Evolutionary conservation across 2,113 vertebrate species (phyloP), one percentile per base, ranked within the genome.

Genomic region (Aplodontia rufa): DNA sequence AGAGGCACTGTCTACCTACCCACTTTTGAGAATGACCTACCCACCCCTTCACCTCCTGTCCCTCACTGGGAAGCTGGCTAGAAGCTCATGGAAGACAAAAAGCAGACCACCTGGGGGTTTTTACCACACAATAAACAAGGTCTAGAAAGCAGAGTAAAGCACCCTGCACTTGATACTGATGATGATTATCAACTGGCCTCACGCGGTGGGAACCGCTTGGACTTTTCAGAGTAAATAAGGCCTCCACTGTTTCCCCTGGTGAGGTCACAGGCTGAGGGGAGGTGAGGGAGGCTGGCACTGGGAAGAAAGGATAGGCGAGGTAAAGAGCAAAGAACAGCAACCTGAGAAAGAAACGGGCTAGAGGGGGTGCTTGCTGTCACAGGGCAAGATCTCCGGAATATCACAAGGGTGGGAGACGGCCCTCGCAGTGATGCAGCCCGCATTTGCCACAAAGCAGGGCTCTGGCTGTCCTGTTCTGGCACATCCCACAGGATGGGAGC

Each of bases 171-270:
- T 4, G 0, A 97, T 96, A 97, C 95, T 85, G 82, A 96, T 8
- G 95, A 97, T 97, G 87, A 87, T 16, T 97, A 97, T 98, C 91
- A 97, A 96, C 89, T 30, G 37, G 94, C 95, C 90, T 94, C 0
- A 74, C 35, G 89, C 93, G 95, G 79, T 40, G 93, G 96, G 89
- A 97, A 93, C 91, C 84, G 45, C 94, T 85, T 95, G 88, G 90
- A 74, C 12, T 92, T 92, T 92, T 96, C 58, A 92, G 82, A 93
- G 75, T 64, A 64, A 96, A 98, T 96, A 5, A 98, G 95, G 93
- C 95, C 93, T 97, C 81, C 68, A 40, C 19, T 98, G 96, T 98
- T 97, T 98, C 83, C 90, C 69, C 9, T 92, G 42, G 40, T 47
- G 96, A 98, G 96, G 98, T 98, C 91, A 97, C 45, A 58, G 92